Conservation (phyloP, 2,113 vertebrate genomes). For the Salminus brasiliensis region DNA sequence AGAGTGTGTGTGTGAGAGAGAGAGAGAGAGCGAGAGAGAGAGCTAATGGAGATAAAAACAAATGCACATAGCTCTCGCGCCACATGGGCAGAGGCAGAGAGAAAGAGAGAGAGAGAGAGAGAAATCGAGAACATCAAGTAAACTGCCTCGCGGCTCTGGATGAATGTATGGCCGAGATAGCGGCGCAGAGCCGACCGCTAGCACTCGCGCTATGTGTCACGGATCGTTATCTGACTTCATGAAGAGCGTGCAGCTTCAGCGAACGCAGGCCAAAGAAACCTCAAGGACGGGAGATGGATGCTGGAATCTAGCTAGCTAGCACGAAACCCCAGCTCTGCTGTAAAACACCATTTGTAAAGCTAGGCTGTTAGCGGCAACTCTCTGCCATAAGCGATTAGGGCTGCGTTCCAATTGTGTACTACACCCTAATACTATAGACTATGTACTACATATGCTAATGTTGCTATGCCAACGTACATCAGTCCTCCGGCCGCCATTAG, state of each 20-base stretch:
- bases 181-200: background rate
- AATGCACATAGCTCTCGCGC: background rate
- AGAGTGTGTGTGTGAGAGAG: background rate
- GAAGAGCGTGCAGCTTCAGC: background rate
- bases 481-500: no score
- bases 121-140: background rate
- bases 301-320: no score
- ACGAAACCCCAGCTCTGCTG: no score
- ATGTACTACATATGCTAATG: no score
- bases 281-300: background rate
- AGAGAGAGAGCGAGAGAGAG: conserved; percentile 2
- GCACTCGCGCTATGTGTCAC: background rate
- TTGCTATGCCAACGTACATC: no score
- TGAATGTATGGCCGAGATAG: background rate
- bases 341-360: no score
- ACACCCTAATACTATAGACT: no score
- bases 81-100: background rate
- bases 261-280: background rate
- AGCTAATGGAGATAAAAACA: conserved; percentile 1
- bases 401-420: no score
- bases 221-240: background rate
- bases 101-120: background rate
- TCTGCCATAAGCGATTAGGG: no score
- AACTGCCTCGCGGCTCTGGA: background rate
- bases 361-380: no score